Percentiles rank a stretch among this genome's conserved stretches.
These are phyloP conservation scores for Prorops nasuta DNA, from an alignment of 1,140 invertebrate species.

Conservation along the genomic window DNA sequence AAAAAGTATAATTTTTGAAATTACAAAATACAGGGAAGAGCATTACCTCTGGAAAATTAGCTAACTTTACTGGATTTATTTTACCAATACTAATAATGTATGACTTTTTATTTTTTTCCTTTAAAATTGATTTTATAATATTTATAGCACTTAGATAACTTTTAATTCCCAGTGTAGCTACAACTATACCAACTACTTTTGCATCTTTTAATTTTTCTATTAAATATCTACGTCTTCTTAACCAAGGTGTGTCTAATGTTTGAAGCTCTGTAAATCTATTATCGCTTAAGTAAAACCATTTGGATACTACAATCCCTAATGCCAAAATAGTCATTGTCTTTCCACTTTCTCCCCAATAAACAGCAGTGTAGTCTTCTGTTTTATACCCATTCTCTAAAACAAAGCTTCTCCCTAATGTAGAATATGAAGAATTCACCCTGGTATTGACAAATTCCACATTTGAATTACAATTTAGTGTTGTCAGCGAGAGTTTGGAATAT, in stretches of 20 bases:
- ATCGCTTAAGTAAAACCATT: conserved; percentile 56
- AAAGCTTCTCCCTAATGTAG: conserved; percentile 44
- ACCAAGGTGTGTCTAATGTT: conserved; percentile 58
- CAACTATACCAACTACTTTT: conserved; percentile 79
- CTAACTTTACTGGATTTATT: conserved; percentile 87
- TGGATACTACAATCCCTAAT: conserved; percentile 54
- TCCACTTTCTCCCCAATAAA: conserved; percentile 60
- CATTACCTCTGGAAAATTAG: conserved; percentile 86
- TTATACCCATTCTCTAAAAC: conserved; percentile 33
- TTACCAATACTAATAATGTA: conserved; percentile 93
- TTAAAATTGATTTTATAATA: conserved; percentile 71
- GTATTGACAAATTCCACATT: conserved; percentile 37
- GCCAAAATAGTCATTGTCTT: conserved; percentile 58
- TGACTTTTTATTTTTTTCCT: conserved; percentile 75
- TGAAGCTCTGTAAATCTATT: conserved; percentile 41
- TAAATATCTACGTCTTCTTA: conserved; percentile 79
- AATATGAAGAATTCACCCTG: conserved; percentile 11
- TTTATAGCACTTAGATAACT: conserved; percentile 79
- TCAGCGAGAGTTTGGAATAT: conserved; percentile 37
- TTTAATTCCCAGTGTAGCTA: conserved; percentile 81
- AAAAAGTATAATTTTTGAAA: conserved; percentile 7
- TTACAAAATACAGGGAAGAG: conserved; percentile 5
- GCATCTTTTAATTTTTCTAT: conserved; percentile 90
- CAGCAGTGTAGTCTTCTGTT: conserved; percentile 52
- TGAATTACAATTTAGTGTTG: conserved; percentile 45